These are phyloP conservation scores for Macrosiphum euphorbiae DNA, from an alignment of 2,888 invertebrate species.

Conservation along the genomic window DNA sequence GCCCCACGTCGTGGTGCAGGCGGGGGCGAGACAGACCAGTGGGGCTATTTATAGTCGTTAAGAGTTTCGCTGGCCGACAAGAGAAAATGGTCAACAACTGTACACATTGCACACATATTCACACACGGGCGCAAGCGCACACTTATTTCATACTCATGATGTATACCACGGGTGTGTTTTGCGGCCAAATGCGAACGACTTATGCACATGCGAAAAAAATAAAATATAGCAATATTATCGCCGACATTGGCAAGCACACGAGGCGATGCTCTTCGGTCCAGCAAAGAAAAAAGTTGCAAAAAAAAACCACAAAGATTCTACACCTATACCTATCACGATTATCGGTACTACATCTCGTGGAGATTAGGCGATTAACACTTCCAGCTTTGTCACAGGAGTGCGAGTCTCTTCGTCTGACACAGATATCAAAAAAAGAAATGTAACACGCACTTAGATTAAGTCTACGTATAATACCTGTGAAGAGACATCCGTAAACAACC, in stretches of 20 bases:
- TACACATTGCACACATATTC: not conserved
- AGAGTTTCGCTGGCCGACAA: conserved; percentile 53
- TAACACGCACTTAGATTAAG: not conserved
- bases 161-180: conserved; percentile 8
- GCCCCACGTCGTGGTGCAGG: not conserved
- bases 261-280: not conserved
- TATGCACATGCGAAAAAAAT: not conserved
- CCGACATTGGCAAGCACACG: not conserved
- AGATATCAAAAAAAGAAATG: not conserved
- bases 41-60: conserved; percentile 55
- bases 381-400: not conserved
- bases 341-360: not conserved
- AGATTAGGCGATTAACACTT: not conserved
- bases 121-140: not conserved
- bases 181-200: conserved; percentile 43
- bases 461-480: not conserved
- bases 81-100: conserved; percentile 58
- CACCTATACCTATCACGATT: not conserved
- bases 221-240: conserved; percentile 8
- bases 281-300: not conserved
- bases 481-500: not conserved
- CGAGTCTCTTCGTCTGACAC: not conserved
- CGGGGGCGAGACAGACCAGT: conserved; percentile 58
- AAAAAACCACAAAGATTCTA: not conserved
- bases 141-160: not conserved